Evolutionary conservation across 1,140 invertebrate genomes (phyloP).

Genomic region (Pteromalus puparum): DNA sequence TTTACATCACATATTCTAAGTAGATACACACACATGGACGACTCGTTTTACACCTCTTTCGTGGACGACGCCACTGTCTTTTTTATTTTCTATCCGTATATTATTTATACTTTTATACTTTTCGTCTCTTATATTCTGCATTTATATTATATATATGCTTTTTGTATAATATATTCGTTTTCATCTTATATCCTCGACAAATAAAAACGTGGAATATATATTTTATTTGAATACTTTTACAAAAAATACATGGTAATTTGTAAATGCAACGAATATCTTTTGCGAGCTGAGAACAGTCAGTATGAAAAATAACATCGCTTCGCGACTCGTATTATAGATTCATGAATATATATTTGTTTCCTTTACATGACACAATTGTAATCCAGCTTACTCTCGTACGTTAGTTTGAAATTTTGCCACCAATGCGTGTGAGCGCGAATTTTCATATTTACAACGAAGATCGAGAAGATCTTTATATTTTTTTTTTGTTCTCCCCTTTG

Average conservation of each 20-base stretch:
- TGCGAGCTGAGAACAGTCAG: not conserved
- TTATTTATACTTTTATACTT: not conserved
- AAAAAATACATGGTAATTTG: slow-evolving; percentile 44
- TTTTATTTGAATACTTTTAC: slow-evolving; percentile 1
- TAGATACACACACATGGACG: slow-evolving; percentile 44
- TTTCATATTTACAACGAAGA: slow-evolving; percentile 15
- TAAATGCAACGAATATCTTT: slow-evolving; percentile 24
- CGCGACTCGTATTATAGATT: slow-evolving; percentile 16
- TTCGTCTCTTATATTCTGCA: not conserved
- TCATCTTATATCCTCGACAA: not conserved
- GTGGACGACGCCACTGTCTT: not conserved
- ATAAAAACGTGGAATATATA: slow-evolving; percentile 27
- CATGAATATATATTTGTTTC: slow-evolving; percentile 21
- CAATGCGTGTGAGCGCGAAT: not conserved
- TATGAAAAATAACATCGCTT: slow-evolving; percentile 53
- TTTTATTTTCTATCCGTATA: not conserved
- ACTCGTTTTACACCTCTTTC: not conserved
- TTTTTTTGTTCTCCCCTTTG: not conserved
- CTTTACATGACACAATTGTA: not conserved
- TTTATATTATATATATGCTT: not conserved
- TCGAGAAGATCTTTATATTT: slow-evolving; percentile 3
- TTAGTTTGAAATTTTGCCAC: not conserved
- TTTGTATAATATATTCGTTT: slow-evolving; percentile 7
- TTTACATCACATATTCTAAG: slow-evolving; percentile 30
- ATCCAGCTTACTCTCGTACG: not conserved